These are phyloP conservation scores for Pocota personata DNA, from an alignment of 2,888 invertebrate species.

Conservation along the genomic window DNA sequence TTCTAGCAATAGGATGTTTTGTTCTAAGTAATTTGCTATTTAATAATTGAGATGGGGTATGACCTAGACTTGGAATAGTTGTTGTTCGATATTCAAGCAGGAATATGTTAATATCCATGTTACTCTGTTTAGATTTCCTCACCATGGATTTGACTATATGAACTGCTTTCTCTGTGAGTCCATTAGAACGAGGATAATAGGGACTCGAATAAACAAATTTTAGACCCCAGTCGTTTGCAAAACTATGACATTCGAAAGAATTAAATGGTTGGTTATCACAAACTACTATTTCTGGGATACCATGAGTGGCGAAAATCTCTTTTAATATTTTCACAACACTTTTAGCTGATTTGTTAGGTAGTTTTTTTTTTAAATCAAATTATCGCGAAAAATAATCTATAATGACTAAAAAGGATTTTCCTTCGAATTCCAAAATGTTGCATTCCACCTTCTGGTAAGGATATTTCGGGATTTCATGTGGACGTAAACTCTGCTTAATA, in stretches of 20 bases:
- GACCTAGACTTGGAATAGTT: neutral
- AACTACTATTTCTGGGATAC: neutral
- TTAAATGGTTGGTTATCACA: too few relatives aligned
- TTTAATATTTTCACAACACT: conserved; percentile 1
- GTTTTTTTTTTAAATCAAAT: neutral
- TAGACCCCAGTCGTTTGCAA: neutral
- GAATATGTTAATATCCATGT: neutral
- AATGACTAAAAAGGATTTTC: conserved; percentile 22
- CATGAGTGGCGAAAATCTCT: neutral
- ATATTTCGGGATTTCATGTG: conserved; percentile 24
- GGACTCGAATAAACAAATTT: conserved; percentile 10
- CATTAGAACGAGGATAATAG: neutral
- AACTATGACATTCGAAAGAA: neutral
- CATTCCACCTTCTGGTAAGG: conserved; percentile 38
- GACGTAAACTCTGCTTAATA: neutral
- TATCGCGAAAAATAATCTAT: neutral
- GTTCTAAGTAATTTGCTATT: conserved; percentile 8
- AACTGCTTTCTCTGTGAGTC: neutral
- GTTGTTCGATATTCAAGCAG: conserved; percentile 24
- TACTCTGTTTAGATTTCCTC: conserved; percentile 9
- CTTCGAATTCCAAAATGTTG: conserved; percentile 42
- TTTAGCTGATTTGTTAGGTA: neutral
- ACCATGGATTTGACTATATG: conserved; percentile 12
- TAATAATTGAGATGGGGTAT: conserved; percentile 14
- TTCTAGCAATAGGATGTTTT: neutral